Conservation (phyloP, 1,140 invertebrate genomes). For the Psilanteris sp. region DNA sequence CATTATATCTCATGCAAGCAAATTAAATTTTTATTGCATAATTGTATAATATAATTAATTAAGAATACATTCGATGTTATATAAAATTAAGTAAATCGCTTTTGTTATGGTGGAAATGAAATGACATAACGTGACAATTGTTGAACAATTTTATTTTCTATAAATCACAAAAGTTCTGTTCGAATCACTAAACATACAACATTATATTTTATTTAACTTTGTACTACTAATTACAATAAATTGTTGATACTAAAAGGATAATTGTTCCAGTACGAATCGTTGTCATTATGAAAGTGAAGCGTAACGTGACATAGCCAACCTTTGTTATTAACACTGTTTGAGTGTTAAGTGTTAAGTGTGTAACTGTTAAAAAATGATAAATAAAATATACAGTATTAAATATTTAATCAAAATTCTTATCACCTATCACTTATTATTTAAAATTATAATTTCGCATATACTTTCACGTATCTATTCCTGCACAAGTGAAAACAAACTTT, state of each 20-base stretch:
- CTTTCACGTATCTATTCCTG: too few relatives aligned
- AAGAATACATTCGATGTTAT: too few relatives aligned
- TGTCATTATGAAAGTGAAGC: slow-evolving; percentile 53
- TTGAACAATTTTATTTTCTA: slow-evolving; percentile 41
- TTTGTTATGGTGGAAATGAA: slow-evolving; percentile 18
- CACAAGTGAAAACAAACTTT: too few relatives aligned
- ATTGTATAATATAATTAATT: too few relatives aligned
- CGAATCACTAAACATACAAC: slow-evolving; percentile 16
- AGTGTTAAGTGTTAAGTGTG: slow-evolving; percentile 53
- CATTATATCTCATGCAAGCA: too few relatives aligned
- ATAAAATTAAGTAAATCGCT: too few relatives aligned
- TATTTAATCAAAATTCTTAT: slow-evolving; percentile 21
- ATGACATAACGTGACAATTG: slow-evolving; percentile 14
- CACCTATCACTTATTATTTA: slow-evolving; percentile 5
- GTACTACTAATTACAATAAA: slow-evolving; percentile 36
- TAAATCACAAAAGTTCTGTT: slow-evolving; percentile 29
- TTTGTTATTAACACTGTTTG: slow-evolving; percentile 24
- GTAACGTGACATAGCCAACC: slow-evolving; percentile 47
- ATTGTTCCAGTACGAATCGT: slow-evolving; percentile 43
- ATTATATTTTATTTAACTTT: slow-evolving; percentile 27
- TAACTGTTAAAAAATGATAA: slow-evolving; percentile 39
- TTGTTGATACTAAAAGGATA: slow-evolving; percentile 24
- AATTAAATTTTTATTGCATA: too few relatives aligned
- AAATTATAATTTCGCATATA: too few relatives aligned
- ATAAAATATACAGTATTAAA: slow-evolving; percentile 47